Evolutionary conservation across 2,888 invertebrate species (phyloP), one percentile per base, ranked within the genome.

Genomic region (Noctua fimbriata): DNA sequence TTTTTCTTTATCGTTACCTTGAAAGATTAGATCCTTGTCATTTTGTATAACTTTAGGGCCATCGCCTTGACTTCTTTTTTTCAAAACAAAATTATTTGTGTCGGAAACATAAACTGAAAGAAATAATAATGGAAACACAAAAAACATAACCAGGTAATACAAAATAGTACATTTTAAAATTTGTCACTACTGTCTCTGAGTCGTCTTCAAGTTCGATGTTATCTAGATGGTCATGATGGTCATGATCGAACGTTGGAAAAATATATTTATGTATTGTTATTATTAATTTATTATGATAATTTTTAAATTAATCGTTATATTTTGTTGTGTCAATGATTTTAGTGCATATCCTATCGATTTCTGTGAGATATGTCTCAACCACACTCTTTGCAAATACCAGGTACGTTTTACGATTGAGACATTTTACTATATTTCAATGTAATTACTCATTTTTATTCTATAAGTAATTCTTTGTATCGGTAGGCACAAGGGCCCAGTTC

Each of bases 141-240:
- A 94, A 94, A 96, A 94, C 96, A 96, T 96, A 95, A 96, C 95
- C 93, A 94, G 93, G 82, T 84, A 82, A 91, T 91, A 89, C 78
- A 89, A 92, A 92, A 91, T 83, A 85, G 87, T 85, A 89, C 94
- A 96, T 95, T 93, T 92, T 95, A 93, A 86, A 86, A 74, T 67
- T 52, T 87, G 88, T 89, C 88, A 88, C 79, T 73, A 87, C 81
- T 77, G 16, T n/a, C 67, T 74, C 67, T 24, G 36, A 78, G 73
- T 73, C 67, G 47, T 76, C 67, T 24, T 28, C 60, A 73, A 28
- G 36, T 24, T 47, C 44, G 76, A 47, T 24, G 63, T 65, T 84
- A 90, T 93, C 94, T 89, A 92, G 85, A 73, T 65, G 93, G 95
- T 89, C 89, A 85, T 79, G 93, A 69, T 74, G 67, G 81, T 82